A percentile compares a stretch with the other conserved stretches of the same genome.
Evolutionary conservation across 2,888 invertebrate species (phyloP).

Genomic region (Suillia variegata): DNA sequence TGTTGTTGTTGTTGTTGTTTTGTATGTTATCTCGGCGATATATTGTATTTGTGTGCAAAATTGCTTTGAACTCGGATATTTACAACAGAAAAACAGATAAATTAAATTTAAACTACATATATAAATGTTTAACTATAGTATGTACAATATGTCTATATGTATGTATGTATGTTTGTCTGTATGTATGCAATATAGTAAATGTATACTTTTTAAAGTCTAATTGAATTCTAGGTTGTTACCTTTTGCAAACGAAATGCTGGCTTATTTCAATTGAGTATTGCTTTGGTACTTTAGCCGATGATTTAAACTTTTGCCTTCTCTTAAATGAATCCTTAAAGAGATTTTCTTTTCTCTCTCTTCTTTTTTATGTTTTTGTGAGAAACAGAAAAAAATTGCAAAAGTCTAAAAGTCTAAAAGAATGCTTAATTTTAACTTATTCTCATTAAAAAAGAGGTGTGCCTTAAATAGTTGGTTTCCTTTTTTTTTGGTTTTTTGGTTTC

Average conservation of each 20-base stretch:
- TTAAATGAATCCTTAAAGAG: slow-evolving; percentile 6
- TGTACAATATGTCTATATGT: slow-evolving; percentile 7
- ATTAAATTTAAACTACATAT: background rate
- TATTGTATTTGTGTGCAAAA: background rate
- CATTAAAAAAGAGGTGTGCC: no score
- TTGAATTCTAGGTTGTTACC: slow-evolving; percentile 35
- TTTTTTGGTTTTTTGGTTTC: slow-evolving; percentile 25
- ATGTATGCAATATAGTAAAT: slow-evolving; percentile 15
- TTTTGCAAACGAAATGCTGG: background rate
- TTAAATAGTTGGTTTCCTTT: no score
- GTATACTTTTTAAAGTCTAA: slow-evolving; percentile 21
- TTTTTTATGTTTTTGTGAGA: no score
- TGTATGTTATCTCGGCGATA: no score
- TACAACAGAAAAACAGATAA: slow-evolving; percentile 2
- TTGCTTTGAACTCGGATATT: slow-evolving; percentile 1
- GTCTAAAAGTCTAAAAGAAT: slow-evolving; percentile 34
- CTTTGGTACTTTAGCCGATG: slow-evolving; percentile 63
- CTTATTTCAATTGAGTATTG: slow-evolving; percentile 55
- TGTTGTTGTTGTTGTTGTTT: background rate
- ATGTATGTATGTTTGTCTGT: slow-evolving; percentile 4
- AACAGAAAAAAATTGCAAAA: no score
- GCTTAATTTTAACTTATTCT: slow-evolving; percentile 5
- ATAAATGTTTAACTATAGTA: background rate
- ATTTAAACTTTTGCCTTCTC: slow-evolving; percentile 32
- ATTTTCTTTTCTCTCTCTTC: slow-evolving; percentile 11